phyloP scores from a whole-genome alignment of 2,888 invertebrate genomes.

The Folsomia manolachei region DNA sequence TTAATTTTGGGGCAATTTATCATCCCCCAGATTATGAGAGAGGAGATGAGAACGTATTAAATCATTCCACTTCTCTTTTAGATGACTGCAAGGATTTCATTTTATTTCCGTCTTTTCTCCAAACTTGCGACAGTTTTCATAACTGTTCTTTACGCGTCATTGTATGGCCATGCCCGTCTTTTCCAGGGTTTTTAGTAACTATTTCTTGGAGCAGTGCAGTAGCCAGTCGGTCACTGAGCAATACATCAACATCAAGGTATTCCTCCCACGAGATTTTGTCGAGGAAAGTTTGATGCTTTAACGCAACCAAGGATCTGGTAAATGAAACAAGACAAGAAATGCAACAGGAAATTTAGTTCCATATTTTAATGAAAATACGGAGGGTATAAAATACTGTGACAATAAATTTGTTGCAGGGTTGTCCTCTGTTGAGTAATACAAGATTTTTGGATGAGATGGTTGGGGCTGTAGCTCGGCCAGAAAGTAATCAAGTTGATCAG shows the following conservation, averaged over 20 bases:
- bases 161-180: no score
- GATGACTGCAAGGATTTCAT: slow-evolving; percentile 10
- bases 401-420: slow-evolving; percentile 41
- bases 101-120: slow-evolving; percentile 17
- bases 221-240: no score
- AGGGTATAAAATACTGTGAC: slow-evolving; percentile 9
- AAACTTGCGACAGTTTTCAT: background rate
- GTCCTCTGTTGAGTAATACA: background rate
- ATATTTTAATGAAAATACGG: slow-evolving; percentile 4
- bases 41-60: slow-evolving; percentile 5
- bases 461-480: background rate
- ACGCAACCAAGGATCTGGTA: no score
- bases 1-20: slow-evolving; percentile 17
- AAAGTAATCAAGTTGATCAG: slow-evolving; percentile 47
- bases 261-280: no score
- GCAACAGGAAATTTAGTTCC: slow-evolving; percentile 10
- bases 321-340: background rate
- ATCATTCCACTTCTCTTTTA: slow-evolving; percentile 10
- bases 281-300: no score
- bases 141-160: no score
- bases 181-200: no score
- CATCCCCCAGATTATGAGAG: background rate
- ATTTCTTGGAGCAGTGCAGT: no score
- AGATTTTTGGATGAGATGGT: no score
- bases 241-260: no score